These are phyloP conservation scores for Lacerta agilis DNA, from an alignment of 2,797 vertebrate genomes.

Conservation along the genomic window DNA sequence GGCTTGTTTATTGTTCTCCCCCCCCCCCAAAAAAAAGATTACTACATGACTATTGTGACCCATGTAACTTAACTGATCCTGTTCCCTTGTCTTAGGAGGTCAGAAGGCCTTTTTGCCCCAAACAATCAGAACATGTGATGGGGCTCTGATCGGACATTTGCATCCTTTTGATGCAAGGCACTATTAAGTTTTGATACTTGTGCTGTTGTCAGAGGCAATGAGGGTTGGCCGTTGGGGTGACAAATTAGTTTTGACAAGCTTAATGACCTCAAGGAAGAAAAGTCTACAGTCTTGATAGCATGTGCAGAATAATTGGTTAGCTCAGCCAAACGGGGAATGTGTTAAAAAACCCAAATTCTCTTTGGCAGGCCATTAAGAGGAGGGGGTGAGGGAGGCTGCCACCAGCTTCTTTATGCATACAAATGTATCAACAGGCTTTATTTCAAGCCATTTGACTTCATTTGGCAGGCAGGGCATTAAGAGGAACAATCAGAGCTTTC, in stretches of 20 bases:
- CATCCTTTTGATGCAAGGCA: constrained; percentile 71
- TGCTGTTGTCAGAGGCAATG: constrained; percentile 78
- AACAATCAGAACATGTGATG: constrained; percentile 48
- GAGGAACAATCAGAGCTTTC: constrained; percentile 73
- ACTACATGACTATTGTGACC: constrained; percentile 47
- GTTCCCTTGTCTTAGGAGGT: constrained; percentile 60
- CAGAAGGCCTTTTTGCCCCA: constrained; percentile 54
- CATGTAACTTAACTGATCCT: constrained; percentile 51
- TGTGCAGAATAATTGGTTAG: constrained; percentile 78
- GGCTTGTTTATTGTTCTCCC: constrained; percentile 23
- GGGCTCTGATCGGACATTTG: constrained; percentile 69
- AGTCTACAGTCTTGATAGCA: constrained; percentile 77
- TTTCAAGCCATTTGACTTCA: constrained; percentile 74
- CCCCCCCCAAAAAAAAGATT: constrained; percentile 38
- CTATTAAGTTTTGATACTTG: constrained; percentile 75
- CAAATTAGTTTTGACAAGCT: constrained; percentile 84
- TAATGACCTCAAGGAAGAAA: constrained; percentile 78
- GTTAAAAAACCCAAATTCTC: constrained; percentile 79
- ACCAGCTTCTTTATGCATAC: constrained; percentile 68
- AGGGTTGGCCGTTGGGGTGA: constrained; percentile 77
- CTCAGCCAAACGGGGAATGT: constrained; percentile 74
- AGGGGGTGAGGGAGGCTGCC: constrained; percentile 69
- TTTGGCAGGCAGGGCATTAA: constrained; percentile 57
- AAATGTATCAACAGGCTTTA: constrained; percentile 73
- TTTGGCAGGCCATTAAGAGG: constrained; percentile 63